Evolutionary conservation across 2,797 vertebrate species (phyloP), one percentile per base, ranked within the genome.

Genomic region (Phylloscopus collybita): DNA sequence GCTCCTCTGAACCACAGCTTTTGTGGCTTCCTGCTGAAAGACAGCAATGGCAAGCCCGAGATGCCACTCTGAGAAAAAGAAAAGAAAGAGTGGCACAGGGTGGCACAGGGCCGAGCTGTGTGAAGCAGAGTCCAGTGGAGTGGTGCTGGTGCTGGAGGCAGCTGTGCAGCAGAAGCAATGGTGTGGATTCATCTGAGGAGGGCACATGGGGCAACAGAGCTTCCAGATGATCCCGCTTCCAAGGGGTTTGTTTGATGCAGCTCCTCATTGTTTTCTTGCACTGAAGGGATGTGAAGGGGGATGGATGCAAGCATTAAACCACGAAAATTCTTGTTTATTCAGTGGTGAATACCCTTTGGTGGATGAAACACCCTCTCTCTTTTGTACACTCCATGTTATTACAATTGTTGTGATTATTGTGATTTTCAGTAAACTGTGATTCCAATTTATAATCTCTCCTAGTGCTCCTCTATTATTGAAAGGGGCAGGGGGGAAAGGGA

Each of bases 161-260:
- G 18, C 22, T 22, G 36, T 0, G 0, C 3, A 2, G 27, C 29
- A 0, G 0, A 60, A 32, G 10, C 18, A 4, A 3, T 9, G 26
- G 20, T 32, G 36, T 7, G 32, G 38, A 51, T 10, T 29, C 38
- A 19, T 29, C 16, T 1, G 0, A n/a, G n/a, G 32, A 53, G 38
- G 23, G 23, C 16, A 6, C 0, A 0, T 44, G 27, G 1, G 7
- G 14, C n/a, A 61, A 5, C 16, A 45, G n/a, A 23, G 34, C 34
- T 34, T 34, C 34, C 34, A 34, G 16, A 25, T 69, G 23, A 29
- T 29, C 47, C 23, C 14, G 23, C 29, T 76, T 45, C 40, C 0
- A 0, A 13, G 6, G 20, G 1, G 1, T 2, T 67, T 22, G 32
- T 38, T 75, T 20, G 40, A 45, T 47, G 16, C 19, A n/a, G 13